A percentile compares a stretch with the other conserved stretches of the same genome.
These are phyloP conservation scores for Varecia variegata DNA, from an alignment of 2,797 vertebrate genomes.

Conservation along the genomic window DNA sequence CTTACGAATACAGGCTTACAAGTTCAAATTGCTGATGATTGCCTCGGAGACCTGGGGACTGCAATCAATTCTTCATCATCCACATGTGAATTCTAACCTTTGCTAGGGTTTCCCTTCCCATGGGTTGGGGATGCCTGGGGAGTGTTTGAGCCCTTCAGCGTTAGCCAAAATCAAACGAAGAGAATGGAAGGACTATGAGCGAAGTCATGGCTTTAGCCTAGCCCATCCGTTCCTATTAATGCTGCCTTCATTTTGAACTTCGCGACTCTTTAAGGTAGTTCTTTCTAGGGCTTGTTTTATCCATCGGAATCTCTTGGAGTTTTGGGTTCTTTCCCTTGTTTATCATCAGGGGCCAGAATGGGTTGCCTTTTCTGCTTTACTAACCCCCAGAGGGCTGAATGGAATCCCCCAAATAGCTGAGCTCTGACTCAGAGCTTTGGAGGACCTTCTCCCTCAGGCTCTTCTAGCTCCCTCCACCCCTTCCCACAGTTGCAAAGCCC, in stretches of 20 bases:
- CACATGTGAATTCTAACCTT: neutral
- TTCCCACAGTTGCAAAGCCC: neutral
- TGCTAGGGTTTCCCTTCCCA: neutral
- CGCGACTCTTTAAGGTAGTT: neutral
- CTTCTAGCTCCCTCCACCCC: neutral
- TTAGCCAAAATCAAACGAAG: neutral
- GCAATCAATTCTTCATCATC: neutral
- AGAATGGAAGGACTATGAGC: neutral
- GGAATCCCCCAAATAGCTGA: slow-evolving; percentile 77
- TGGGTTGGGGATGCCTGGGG: neutral
- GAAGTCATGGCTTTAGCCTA: neutral
- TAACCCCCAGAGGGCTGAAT: slow-evolving; percentile 40
- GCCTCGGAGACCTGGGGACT: neutral
- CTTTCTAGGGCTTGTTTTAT: slow-evolving; percentile 50
- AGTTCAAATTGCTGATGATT: slow-evolving; percentile 35
- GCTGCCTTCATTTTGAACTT: slow-evolving; percentile 37
- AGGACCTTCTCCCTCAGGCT: neutral
- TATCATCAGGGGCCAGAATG: slow-evolving; percentile 59
- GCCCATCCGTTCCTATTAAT: neutral
- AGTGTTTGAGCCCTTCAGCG: neutral
- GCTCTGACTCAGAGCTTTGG: slow-evolving; percentile 62
- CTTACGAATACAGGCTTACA: no score
- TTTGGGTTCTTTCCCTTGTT: slow-evolving; percentile 74
- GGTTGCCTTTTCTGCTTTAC: slow-evolving; percentile 64
- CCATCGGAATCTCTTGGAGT: slow-evolving; percentile 56